phyloP scores from a whole-genome alignment of 2,888 invertebrate genomes.

The Amblyteles armatorius region DNA sequence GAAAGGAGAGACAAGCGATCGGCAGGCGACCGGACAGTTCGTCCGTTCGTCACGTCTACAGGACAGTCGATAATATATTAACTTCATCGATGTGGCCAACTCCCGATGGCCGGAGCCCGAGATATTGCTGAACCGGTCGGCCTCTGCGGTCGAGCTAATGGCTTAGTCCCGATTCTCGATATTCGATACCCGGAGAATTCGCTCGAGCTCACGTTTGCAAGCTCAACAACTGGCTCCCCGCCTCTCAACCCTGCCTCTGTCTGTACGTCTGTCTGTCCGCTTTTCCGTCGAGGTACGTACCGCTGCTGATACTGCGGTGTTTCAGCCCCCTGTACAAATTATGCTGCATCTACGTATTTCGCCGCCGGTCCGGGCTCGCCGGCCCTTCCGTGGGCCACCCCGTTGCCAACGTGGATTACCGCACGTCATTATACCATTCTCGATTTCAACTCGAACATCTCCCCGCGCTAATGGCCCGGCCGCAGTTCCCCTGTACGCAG shows the following conservation, averaged over 20 bases:
- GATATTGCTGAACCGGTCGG: constrained; percentile 47
- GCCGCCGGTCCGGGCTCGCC: constrained; percentile 14
- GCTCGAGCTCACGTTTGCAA: constrained; percentile 46
- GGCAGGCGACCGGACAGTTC: constrained; percentile 42
- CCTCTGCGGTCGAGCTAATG: constrained; percentile 56
- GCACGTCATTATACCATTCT: constrained; percentile 62
- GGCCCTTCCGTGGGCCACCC: constrained; percentile 15
- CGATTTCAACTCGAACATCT: constrained; percentile 56
- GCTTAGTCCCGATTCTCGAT: constrained; percentile 56
- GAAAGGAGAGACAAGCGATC: constrained; percentile 43
- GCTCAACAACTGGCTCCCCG: constrained; percentile 43
- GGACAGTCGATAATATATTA: constrained; percentile 79
- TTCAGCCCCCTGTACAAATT: constrained; percentile 49
- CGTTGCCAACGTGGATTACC: constrained; percentile 57
- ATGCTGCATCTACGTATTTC: constrained; percentile 57
- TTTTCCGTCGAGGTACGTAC: constrained; percentile 43
- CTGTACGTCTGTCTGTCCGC: constrained; percentile 38
- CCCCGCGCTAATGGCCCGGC: constrained; percentile 23
- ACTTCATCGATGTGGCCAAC: constrained; percentile 72
- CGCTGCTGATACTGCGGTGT: constrained; percentile 30
- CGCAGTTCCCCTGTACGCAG: constrained; percentile 12
- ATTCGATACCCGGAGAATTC: constrained; percentile 50
- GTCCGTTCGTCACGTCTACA: constrained; percentile 69
- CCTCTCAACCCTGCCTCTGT: constrained; percentile 18
- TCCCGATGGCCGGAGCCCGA: constrained; percentile 55